phyloP scores from a whole-genome alignment of 2,888 invertebrate genomes.

The Erebia epiphron region DNA sequence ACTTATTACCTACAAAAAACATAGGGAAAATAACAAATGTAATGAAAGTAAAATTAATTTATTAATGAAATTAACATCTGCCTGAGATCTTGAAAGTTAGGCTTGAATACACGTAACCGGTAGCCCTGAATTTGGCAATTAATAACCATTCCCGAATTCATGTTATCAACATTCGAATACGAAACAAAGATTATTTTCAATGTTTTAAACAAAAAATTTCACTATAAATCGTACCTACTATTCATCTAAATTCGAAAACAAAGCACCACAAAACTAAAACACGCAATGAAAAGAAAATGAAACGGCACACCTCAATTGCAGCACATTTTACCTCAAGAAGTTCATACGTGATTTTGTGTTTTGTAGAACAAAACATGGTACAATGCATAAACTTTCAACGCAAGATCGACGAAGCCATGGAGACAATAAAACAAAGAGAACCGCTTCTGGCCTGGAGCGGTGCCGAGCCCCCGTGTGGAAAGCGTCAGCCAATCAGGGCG shows the following conservation, averaged over 20 bases:
- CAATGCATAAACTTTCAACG: slow-evolving; percentile 82
- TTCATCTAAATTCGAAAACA: not conserved
- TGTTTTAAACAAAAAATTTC: not conserved
- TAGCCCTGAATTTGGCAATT: not conserved
- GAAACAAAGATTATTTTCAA: not conserved
- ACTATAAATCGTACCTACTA: not conserved
- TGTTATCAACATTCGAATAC: not conserved
- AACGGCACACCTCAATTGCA: slow-evolving; percentile 64
- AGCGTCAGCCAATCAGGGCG: slow-evolving; percentile 47
- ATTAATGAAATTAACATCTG: not conserved
- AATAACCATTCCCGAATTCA: not conserved
- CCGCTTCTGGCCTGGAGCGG: slow-evolving; percentile 71
- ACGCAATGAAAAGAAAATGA: slow-evolving; percentile 52
- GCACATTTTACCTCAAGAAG: slow-evolving; percentile 70
- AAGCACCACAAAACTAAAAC: slow-evolving; percentile 52
- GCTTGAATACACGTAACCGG: too few species aligned
- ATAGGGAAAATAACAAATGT: not conserved
- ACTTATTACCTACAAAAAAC: too few species aligned
- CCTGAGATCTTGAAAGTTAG: not conserved
- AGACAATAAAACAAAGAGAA: slow-evolving; percentile 83
- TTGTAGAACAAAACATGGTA: slow-evolving; percentile 80
- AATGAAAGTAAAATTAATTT: not conserved
- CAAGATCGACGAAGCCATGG: slow-evolving; percentile 80
- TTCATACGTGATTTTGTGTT: slow-evolving; percentile 78
- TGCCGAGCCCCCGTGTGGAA: slow-evolving; percentile 48